These are phyloP conservation scores for Halesus radiatus DNA, from an alignment of 1,140 invertebrate genomes.

Conservation along the genomic window DNA sequence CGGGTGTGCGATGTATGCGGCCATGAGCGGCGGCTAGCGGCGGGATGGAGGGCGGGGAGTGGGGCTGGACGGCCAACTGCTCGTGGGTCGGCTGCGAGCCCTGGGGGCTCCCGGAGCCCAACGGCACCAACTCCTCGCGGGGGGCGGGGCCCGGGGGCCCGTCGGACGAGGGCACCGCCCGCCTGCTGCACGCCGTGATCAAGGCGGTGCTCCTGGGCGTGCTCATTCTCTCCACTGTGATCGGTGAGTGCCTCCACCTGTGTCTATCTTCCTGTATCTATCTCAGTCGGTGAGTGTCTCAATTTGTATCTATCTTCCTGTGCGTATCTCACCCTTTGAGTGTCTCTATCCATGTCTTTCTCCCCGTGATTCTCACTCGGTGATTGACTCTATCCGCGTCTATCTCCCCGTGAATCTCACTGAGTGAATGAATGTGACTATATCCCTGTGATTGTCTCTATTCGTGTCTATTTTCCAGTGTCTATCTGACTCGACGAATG, in stretches of 20 bases:
- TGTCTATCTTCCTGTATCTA: neutral
- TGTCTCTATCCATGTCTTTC: no score
- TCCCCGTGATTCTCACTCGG: no score
- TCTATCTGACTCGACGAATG: no score
- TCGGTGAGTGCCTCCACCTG: slow-evolving; percentile 60
- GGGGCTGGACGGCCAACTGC: slow-evolving; percentile 17
- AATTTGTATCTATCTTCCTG: no score
- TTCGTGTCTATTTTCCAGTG: no score
- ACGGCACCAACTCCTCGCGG: slow-evolving; percentile 64
- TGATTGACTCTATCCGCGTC: no score
- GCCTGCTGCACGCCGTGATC: slow-evolving; percentile 63
- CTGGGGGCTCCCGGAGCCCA: slow-evolving; percentile 49
- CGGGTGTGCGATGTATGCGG: neutral
- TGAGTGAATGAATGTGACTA: no score
- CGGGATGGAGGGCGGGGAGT: slow-evolving; percentile 53
- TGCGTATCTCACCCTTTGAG: no score
- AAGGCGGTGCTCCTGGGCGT: slow-evolving; percentile 67
- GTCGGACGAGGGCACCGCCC: slow-evolving; percentile 59
- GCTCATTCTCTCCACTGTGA: slow-evolving; percentile 68
- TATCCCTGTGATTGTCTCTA: no score
- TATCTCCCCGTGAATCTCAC: no score
- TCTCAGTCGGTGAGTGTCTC: no score
- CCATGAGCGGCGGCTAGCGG: neutral
- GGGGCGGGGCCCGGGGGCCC: neutral
- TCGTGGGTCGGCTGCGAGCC: slow-evolving; percentile 55